Conservation (phyloP, 2,113 vertebrate genomes). For the Marmota flaviventris region DNA sequence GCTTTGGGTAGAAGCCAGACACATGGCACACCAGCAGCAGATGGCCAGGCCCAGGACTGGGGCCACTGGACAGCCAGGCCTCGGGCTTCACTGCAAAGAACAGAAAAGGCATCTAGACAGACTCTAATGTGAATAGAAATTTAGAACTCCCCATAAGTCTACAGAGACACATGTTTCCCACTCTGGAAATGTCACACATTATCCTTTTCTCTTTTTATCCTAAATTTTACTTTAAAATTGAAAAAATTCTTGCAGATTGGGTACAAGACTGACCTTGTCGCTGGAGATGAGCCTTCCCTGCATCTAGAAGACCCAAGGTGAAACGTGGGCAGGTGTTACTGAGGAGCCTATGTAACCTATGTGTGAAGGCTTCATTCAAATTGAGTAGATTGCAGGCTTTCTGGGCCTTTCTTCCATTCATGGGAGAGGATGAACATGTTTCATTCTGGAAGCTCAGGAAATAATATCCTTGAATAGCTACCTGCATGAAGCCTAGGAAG, state of each 20-base stretch:
- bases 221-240: background rate
- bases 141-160: background rate
- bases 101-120: background rate
- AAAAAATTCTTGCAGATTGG: no score
- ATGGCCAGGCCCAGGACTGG: accelerated
- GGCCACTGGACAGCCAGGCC: background rate
- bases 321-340: background rate
- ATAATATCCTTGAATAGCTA: background rate
- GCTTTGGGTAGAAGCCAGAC: slow-evolving; percentile 28
- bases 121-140: background rate
- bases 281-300: background rate
- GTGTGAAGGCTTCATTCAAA: accelerated
- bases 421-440: background rate
- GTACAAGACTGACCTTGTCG: background rate
- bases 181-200: background rate
- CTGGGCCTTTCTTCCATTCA: background rate
- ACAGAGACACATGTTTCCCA: background rate
- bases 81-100: background rate
- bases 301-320: background rate
- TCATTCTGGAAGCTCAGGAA: background rate
- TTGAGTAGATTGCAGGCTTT: accelerated
- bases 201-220: background rate
- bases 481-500: accelerated
- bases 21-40: background rate
- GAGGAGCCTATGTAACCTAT: accelerated